Evolutionary conservation across 2,888 invertebrate genomes (phyloP), one percentile per base, ranked within the genome.

Genomic region (Ormyrus nitidulus): DNA sequence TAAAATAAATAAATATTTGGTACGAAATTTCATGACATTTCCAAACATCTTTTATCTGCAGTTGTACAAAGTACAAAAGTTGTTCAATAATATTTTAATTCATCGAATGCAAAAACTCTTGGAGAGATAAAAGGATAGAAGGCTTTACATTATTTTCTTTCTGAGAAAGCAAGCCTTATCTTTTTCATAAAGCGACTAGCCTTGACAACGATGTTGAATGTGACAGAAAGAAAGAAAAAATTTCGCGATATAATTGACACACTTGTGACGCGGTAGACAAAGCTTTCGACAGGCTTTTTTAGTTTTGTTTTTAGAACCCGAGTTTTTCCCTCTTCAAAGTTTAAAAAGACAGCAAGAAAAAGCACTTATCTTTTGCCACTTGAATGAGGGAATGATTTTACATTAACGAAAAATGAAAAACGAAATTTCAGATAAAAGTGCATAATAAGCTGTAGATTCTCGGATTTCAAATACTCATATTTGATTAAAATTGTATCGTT

Each of bases 181-280:
- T 64, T 56, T 56, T 59, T 59, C 10, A 44, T 58, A 58, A 76
- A 76, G 56, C 66, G 58, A 72, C 13, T 73, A 66, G 13, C 54
- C 49, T 73, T 73, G 58, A 73, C 59, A 7, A 61, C 13, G 34
- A 68, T 44, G 53, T 51, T 10, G 66, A 48, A 64, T 49, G 6
- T 49, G n/a, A 66, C 19, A 71, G 53, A 65, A 46, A n/a, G 54
- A n/a, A 13, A 58, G 51, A 72, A 71, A 65, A 48, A 59, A 11
- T 56, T 61, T 64, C 9, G 46, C 61, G 48, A 70, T 46, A 58
- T 74, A 74, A 79, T 79, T 74, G 74, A 79, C 62, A 74, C 58
- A 61, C 64, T 62, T 79, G 48, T 44, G 19, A 70, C 56, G 73
- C 54, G 56, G 56, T 58, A 70, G 54, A 62, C 64, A 79, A 70